Conservation (phyloP, 2,797 vertebrate genomes). For the Xyrichtys novacula region DNA sequence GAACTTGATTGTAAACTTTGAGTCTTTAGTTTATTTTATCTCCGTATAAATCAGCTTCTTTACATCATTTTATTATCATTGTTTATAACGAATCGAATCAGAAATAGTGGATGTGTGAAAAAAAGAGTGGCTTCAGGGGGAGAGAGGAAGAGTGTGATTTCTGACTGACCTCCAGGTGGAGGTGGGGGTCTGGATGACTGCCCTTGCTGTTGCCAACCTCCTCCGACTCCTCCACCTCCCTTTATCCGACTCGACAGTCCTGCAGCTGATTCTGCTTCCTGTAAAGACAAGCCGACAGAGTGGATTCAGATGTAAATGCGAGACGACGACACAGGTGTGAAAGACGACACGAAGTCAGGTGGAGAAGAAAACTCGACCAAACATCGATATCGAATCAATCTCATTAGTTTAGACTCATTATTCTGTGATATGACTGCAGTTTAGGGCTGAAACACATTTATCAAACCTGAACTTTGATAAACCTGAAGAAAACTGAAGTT, state of each 20-base stretch:
- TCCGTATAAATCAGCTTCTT: too few relatives aligned
- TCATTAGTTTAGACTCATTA: too few relatives aligned
- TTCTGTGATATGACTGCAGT: too few relatives aligned
- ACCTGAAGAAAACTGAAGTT: too few relatives aligned
- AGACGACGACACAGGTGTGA: background rate
- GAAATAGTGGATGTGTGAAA: background rate
- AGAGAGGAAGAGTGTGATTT: background rate
- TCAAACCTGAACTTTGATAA: too few relatives aligned
- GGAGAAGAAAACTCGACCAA: background rate
- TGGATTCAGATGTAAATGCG: background rate
- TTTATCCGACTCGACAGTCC: constrained; percentile 74
- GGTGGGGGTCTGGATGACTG: constrained; percentile 62
- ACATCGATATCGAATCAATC: background rate
- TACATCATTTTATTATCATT: too few relatives aligned
- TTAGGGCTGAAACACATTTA: too few relatives aligned
- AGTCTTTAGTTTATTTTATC: too few relatives aligned
- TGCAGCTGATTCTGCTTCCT: constrained; percentile 71
- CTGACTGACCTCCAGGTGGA: constrained; percentile 75
- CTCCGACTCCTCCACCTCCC: constrained; percentile 77
- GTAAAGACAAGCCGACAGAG: constrained; percentile 25
- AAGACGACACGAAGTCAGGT: too few relatives aligned
- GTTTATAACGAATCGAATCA: too few relatives aligned
- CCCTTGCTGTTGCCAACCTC: constrained; percentile 60
- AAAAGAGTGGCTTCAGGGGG: background rate
- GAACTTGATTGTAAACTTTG: too few relatives aligned